A percentile compares a stretch with the other conserved stretches of the same genome.
phyloP scores from a whole-genome alignment of 2,113 vertebrate species.

The Accipiter cooperii region DNA sequence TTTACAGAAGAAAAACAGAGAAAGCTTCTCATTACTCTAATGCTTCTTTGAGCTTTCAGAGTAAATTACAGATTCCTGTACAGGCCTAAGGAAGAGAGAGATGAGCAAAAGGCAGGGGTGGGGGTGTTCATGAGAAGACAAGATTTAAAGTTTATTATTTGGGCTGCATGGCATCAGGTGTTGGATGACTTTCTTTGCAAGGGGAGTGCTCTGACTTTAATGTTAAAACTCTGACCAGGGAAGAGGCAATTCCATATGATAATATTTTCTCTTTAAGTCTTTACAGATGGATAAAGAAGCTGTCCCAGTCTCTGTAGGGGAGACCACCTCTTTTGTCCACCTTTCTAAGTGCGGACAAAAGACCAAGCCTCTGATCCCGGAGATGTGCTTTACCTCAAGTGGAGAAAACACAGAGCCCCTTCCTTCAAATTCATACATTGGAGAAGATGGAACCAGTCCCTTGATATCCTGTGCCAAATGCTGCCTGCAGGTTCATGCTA shows the following conservation, averaged over 20 bases:
- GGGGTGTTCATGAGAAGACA: neutral
- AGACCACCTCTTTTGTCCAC: neutral
- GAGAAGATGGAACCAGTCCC: conserved; percentile 89
- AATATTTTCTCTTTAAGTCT: neutral
- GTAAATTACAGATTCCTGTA: neutral
- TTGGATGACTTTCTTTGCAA: neutral
- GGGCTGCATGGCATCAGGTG: neutral
- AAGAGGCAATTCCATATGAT: rapidly evolving
- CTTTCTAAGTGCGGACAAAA: conserved; percentile 71
- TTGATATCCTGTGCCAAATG: conserved; percentile 88
- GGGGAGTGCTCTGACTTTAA: neutral
- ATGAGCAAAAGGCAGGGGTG: neutral
- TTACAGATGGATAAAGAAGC: conserved; percentile 73
- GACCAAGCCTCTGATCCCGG: conserved; percentile 88
- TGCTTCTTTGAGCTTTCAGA: neutral
- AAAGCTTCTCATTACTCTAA: neutral
- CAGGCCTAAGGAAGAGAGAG: neutral
- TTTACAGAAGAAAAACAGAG: neutral
- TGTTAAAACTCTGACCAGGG: neutral
- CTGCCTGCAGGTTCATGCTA: conserved; percentile 91
- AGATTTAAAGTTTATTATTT: neutral
- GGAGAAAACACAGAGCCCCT: conserved; percentile 86
- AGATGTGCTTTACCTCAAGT: conserved; percentile 95
- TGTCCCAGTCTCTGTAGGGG: neutral
- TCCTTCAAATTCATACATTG: conserved; percentile 83